A percentile compares a stretch with the other conserved stretches of the same genome.
Conservation (phyloP, 2,113 vertebrate genomes). For the Cairina moschata region DNA sequence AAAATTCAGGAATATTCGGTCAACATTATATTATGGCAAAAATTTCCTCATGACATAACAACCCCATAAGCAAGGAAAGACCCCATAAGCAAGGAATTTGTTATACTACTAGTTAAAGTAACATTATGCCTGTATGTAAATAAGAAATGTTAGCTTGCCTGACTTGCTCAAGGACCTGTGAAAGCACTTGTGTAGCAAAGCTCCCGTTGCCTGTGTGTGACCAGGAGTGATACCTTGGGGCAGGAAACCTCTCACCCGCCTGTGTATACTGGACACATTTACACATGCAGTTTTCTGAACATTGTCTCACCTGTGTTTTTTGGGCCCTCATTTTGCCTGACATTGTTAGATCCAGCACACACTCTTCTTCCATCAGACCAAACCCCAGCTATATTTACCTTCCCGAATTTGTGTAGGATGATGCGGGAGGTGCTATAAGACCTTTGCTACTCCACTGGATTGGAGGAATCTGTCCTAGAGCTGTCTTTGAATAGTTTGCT, state of each 20-base stretch:
- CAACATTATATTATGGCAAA: not conserved
- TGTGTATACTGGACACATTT: accelerated
- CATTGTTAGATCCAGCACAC: not conserved
- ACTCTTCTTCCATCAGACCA: not conserved
- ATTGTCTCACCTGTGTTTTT: not conserved
- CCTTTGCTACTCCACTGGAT: not conserved
- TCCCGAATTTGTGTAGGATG: not conserved
- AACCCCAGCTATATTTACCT: not conserved
- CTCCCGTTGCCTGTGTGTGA: not conserved
- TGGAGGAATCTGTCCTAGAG: not conserved
- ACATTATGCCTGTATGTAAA: not conserved
- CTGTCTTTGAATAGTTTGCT: not conserved
- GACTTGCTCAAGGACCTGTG: not conserved
- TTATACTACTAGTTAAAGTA: not conserved
- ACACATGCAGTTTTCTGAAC: not conserved
- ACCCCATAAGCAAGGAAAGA: not conserved
- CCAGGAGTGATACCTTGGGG: not conserved
- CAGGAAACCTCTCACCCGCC: not conserved
- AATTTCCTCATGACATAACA: not conserved
- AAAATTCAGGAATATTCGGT: not conserved
- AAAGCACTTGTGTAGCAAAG: not conserved
- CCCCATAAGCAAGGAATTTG: not conserved
- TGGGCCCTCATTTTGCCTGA: not conserved
- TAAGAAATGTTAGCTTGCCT: not conserved
- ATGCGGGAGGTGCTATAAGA: not conserved